A percentile compares a stretch with the other conserved stretches of the same genome.
These are phyloP conservation scores for Epizoanthus rinbou DNA, from an alignment of 92 coral and sea anemone species.

Conservation along the genomic window DNA sequence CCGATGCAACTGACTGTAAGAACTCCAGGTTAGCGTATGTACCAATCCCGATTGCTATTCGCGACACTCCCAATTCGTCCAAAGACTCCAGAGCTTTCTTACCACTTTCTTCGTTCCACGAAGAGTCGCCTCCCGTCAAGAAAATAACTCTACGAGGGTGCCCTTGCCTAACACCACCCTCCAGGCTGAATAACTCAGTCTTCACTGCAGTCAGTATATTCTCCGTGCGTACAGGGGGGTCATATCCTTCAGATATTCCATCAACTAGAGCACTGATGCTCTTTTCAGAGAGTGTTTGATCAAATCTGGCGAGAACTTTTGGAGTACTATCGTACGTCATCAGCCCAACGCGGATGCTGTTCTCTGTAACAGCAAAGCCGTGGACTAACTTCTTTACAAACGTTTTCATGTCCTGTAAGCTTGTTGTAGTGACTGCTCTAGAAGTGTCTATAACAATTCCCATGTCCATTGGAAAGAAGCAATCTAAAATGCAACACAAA, in stretches of 20 bases:
- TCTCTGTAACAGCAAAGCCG: conserved; percentile 51
- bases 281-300: conserved; percentile 9
- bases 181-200: conserved; percentile 63
- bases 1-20: conserved; percentile 47
- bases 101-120: conserved; percentile 41
- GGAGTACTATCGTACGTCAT: conserved; percentile 31
- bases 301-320: conserved; percentile 9
- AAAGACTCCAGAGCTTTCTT: conserved; percentile 42
- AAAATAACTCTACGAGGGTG: conserved; percentile 66
- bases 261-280: conserved; percentile 6
- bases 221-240: conserved; percentile 17
- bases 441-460: conserved; percentile 71
- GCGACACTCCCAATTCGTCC: conserved; percentile 37
- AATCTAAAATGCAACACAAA: conserved; percentile 38
- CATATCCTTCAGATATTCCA: conserved; percentile 17
- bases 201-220: conserved; percentile 9
- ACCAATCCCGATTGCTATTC: conserved; percentile 46
- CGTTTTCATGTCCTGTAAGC: conserved; percentile 42
- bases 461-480: conserved; percentile 67
- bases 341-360: conserved; percentile 50
- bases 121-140: conserved; percentile 50
- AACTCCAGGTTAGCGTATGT: conserved; percentile 3
- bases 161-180: conserved; percentile 77
- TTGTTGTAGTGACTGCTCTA: conserved; percentile 39
- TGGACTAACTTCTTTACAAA: conserved; percentile 40